phyloP scores from a whole-genome alignment of 2,888 invertebrate genomes.

The Oasisia sp. region DNA sequence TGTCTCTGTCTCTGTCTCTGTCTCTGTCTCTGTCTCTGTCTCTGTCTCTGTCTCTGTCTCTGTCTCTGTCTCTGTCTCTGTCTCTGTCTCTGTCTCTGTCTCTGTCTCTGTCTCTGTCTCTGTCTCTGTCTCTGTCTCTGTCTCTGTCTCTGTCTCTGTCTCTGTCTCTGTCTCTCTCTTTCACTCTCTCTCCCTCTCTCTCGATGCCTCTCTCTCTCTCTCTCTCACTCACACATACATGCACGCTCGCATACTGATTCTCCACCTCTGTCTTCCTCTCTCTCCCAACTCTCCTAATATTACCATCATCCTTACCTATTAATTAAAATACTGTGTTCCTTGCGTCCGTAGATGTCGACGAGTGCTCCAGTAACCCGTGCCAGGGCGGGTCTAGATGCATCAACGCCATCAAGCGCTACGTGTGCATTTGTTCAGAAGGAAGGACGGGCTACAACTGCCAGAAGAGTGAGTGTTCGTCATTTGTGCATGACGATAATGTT shows the following conservation, averaged over 20 bases:
- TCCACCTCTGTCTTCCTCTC: too few species aligned
- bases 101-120: too few species aligned
- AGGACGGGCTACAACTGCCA: conserved; percentile 57
- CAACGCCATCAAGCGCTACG: conserved; percentile 56
- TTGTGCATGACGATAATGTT: too few species aligned
- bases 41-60: neutral
- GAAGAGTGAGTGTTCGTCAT: conserved; percentile 47
- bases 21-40: neutral
- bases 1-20: too few species aligned
- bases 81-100: neutral
- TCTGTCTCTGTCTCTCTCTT: conserved; percentile 34
- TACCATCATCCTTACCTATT: neutral
- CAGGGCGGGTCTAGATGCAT: conserved; percentile 50
- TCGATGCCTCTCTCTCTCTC: conserved; percentile 24
- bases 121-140: too few species aligned
- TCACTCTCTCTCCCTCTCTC: conserved; percentile 36
- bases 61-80: neutral
- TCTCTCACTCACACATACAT: neutral
- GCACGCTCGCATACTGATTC: too few species aligned
- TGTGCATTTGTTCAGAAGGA: conserved; percentile 59
- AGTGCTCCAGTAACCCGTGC: conserved; percentile 37
- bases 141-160: neutral
- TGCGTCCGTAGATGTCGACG: conserved; percentile 37
- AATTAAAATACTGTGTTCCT: neutral
- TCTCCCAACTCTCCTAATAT: too few species aligned